phyloP scores from a whole-genome alignment of 2,113 vertebrate genomes.

The Ramphastos sulfuratus region DNA sequence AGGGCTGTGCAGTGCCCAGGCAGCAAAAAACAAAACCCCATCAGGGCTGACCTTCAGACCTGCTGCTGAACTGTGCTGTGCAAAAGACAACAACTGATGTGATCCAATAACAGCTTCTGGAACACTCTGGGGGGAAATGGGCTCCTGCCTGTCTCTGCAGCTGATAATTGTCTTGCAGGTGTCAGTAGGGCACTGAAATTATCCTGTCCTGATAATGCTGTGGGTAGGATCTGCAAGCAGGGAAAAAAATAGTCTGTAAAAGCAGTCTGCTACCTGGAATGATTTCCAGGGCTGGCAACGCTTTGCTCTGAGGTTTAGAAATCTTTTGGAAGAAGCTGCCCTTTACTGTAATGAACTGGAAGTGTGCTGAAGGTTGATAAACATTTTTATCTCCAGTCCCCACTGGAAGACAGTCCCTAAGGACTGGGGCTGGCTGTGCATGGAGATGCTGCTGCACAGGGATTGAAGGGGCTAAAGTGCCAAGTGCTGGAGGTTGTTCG shows the following conservation, averaged over 20 bases:
- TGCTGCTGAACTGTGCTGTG: neutral
- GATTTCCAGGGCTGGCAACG: neutral
- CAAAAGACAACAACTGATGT: neutral
- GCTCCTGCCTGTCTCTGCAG: neutral
- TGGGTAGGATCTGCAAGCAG: neutral
- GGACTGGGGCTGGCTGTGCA: neutral
- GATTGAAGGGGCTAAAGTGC: neutral
- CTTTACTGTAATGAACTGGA: neutral
- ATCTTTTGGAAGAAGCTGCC: neutral
- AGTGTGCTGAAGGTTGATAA: constrained; percentile 15
- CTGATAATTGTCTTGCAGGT: neutral
- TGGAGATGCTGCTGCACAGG: neutral
- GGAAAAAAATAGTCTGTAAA: neutral
- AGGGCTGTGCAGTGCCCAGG: too few species aligned
- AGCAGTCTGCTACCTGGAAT: neutral
- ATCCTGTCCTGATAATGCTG: neutral
- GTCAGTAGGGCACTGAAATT: neutral
- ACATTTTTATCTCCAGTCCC: neutral
- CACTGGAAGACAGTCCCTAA: neutral
- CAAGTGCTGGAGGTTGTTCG: neutral
- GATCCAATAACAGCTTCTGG: neutral
- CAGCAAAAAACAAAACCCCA: neutral
- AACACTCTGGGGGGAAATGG: neutral
- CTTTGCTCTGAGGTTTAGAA: neutral
- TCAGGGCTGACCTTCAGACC: neutral